Evolutionary conservation across 2,888 invertebrate species (phyloP).

Genomic region (Galerucella nymphaeae): DNA sequence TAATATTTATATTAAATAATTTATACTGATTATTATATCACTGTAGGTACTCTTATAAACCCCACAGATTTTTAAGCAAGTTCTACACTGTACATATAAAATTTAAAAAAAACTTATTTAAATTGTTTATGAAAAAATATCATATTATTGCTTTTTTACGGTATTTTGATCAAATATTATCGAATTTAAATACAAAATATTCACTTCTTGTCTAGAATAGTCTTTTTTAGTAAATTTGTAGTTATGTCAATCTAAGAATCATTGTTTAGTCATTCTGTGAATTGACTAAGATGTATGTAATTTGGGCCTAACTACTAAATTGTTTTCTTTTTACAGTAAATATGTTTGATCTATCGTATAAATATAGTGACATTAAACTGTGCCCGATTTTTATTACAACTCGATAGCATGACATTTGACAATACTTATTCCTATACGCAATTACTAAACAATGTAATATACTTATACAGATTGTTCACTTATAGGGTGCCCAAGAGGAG

Average conservation of each 20-base stretch:
- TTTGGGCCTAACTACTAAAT: conserved; percentile 48
- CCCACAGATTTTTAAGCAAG: too few relatives aligned
- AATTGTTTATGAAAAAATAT: conserved; percentile 48
- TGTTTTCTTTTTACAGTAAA: conserved; percentile 13
- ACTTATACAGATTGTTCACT: too few relatives aligned
- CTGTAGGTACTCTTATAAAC: too few relatives aligned
- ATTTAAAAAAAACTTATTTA: conserved; percentile 43
- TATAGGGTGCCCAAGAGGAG: too few relatives aligned
- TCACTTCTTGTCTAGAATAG: conserved; percentile 62
- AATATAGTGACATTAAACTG: background rate
- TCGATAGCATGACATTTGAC: background rate
- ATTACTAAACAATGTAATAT: too few relatives aligned
- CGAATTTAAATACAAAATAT: conserved; percentile 61
- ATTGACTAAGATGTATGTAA: conserved; percentile 55
- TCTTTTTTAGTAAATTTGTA: conserved; percentile 61
- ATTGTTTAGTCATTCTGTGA: conserved; percentile 59
- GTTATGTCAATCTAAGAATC: conserved; percentile 50
- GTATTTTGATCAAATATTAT: conserved; percentile 60
- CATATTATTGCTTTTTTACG: conserved; percentile 56
- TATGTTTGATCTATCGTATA: background rate
- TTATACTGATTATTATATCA: too few relatives aligned
- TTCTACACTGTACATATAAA: conserved; percentile 34
- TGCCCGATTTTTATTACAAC: background rate
- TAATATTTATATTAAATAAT: too few relatives aligned
- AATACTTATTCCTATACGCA: too few relatives aligned